Base-by-base conservation (phyloP, 2,888 invertebrate species). In the Cryptocheilus praepositus region DNA sequence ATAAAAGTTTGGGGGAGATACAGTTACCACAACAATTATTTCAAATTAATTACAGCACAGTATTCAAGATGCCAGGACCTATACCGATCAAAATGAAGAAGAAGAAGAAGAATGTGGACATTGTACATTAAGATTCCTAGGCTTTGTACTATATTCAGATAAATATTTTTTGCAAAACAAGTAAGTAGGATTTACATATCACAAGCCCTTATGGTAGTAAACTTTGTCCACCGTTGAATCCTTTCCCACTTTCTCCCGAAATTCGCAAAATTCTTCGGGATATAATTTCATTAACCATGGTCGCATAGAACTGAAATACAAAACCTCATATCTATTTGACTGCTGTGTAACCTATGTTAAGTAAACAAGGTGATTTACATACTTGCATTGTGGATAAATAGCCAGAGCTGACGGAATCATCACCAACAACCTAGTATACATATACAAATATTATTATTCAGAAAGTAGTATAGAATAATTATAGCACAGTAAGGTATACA, bases 41-140 rank as follows among this genome's bases (percentile, higher is more conserved):
- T n/a, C 21, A 77, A 36, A 88, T 89, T 67, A 85, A 84, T 93
- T 93, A 73, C 91, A 96, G 96, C 84, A 96, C 96, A 57, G 95
- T 97, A 13, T 97, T 97, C 90, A 97, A 96, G 90, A 94, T 94
- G 73, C 95, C 95, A n/a, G 95, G 94, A 0, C 94, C 95, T 1
- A 89, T 95, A 19, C 93, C 94, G 11, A 90, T 92, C 28, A 95
- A 95, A 86, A 91, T 93, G 53, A 96, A 95, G 87, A 97, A 96
- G 89, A 95, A 94, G 89, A 96, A 95, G 88, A 90, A 92, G 65
- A 94, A 93, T 45, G 55, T 84, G 57, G 84, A 88, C 69, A 76
- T 87, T 54, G 83, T 83, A 19, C 80, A 82, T 68, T 85, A 69
- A 77, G 45, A 52, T 18, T 64, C 64, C 68, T 53, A 54, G 36